phyloP scores from a whole-genome alignment of 2,888 invertebrate species.

The Didymodactylos carnosus region DNA sequence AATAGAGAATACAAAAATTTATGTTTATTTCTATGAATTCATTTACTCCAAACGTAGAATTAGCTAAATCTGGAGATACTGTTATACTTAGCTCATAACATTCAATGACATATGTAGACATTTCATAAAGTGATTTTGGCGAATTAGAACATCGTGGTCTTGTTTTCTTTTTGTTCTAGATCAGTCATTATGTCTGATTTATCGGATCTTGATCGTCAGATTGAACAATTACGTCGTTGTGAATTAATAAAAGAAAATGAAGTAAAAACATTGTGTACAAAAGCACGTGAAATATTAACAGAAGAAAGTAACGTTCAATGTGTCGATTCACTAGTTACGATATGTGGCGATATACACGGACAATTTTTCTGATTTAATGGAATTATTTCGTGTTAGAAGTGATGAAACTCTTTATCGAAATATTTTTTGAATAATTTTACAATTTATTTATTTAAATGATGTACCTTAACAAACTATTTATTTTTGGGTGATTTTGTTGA shows the following conservation, averaged over 20 bases:
- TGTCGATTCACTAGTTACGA: constrained; percentile 95
- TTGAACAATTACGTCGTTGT: constrained; percentile 87
- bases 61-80: no score
- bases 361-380: constrained; percentile 13
- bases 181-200: not conserved
- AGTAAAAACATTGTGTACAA: constrained; percentile 92
- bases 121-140: no score
- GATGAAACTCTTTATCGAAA: not conserved
- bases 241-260: constrained; percentile 86
- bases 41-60: no score
- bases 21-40: no score
- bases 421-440: not conserved
- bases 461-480: constrained; percentile 13
- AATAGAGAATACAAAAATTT: no score
- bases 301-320: constrained; percentile 98
- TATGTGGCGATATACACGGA: constrained; percentile 15
- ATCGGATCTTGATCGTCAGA: constrained; percentile 45
- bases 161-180: no score
- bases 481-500: constrained; percentile 14
- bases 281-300: constrained; percentile 91
- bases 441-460: not conserved
- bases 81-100: no score
- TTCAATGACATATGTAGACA: no score
- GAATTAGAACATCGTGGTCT: no score
- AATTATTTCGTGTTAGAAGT: constrained; percentile 12